Base-by-base conservation (phyloP, 2,888 invertebrate species). In the Gibbula magus region DNA sequence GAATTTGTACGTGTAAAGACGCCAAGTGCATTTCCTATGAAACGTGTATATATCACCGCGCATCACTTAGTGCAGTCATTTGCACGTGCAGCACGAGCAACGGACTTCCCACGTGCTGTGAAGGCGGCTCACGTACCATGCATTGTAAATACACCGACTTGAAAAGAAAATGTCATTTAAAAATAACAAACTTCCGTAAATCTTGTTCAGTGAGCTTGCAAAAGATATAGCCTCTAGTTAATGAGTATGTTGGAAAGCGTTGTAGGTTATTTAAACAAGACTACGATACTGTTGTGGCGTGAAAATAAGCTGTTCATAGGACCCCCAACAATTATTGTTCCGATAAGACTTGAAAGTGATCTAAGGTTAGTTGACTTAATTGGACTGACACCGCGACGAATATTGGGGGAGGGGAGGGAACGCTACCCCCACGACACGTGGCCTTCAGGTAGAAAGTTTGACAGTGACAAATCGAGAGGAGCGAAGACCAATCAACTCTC, bases 311-410 rank as follows among this genome's bases (percentile, higher is more conserved):
- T 61, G 61, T 61, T 61, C 25, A 13, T 25, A 16, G 16, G 29
- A 61, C 29, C 29, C 61, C 45, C 45, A 29, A 25, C 61, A 61
- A 61, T 61, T 61, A 61, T 61, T 25, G 29, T n/a, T 61, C 0
- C 61, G 61, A 61, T 61, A 29, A 61, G 29, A 61, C 61, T 25
- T 61, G 61, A 61, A 61, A 61, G 61, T 61, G 29, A 61, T 61
- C 61, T 61, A 25, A 61, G 61, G 61, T 25, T 61, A 29, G 61
- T 25, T 29, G 61, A 25, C 61, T 25, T 61, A 61, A 61, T 61
- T 61, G 61, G 61, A 25, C 61, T 29, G 61, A 61, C 61, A 61
- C 61, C 61, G n/a, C 61, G 61, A 61, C 13, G 61, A 16, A 18
- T 61, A 61, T 61, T 61, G 29, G 61, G 10, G 61, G 29, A 29